Evolutionary conservation across 2,113 vertebrate species (phyloP).

Genomic region (Calypte anna): DNA sequence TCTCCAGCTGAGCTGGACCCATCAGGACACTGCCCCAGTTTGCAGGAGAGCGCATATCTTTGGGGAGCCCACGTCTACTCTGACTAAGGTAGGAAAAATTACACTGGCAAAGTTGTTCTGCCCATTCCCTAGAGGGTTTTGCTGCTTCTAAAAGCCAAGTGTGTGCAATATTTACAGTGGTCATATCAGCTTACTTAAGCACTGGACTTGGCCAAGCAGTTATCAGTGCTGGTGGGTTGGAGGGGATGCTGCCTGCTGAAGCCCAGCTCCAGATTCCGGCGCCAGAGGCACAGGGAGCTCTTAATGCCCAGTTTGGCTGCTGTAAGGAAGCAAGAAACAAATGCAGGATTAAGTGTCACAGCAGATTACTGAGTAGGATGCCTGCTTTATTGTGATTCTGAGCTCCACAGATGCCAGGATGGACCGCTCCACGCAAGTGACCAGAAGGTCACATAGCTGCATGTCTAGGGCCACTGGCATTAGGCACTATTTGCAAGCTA

Average conservation of each 20-base stretch:
- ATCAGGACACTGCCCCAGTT: rapidly evolving
- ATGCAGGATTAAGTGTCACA: slow-evolving; percentile 51
- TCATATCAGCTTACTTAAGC: neutral
- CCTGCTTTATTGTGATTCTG: neutral
- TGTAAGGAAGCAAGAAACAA: slow-evolving; percentile 45
- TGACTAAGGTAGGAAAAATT: neutral
- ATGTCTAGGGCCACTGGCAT: neutral
- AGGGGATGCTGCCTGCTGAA: neutral
- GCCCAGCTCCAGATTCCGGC: neutral
- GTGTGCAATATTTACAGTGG: neutral
- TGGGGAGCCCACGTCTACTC: neutral
- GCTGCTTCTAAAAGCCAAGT: neutral
- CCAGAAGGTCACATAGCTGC: slow-evolving; percentile 44
- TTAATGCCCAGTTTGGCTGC: neutral
- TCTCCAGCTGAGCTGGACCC: neutral
- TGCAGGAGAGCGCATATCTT: neutral
- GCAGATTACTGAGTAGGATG: neutral
- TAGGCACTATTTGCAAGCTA: neutral
- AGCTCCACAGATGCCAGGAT: neutral
- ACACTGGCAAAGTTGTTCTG: neutral
- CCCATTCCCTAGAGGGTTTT: neutral
- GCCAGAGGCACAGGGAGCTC: neutral
- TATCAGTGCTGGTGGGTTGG: neutral
- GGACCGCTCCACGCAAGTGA: neutral
- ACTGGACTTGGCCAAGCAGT: neutral